Percentiles rank a stretch among this genome's conserved stretches.
These are phyloP conservation scores for Noctua comes DNA, from an alignment of 2,888 invertebrate species.

Conservation along the genomic window DNA sequence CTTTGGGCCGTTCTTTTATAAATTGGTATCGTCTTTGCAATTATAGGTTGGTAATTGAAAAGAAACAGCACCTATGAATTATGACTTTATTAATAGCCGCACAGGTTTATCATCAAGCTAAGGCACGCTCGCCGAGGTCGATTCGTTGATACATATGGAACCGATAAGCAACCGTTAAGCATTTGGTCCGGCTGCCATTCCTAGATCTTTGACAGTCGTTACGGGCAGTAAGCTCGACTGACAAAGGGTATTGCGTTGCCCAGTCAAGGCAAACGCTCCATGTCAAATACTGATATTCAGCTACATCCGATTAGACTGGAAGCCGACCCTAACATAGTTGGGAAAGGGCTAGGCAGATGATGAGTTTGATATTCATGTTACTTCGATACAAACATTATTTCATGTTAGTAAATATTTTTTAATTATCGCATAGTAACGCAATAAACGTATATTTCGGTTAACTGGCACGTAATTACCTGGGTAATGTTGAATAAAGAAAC, in stretches of 20 bases:
- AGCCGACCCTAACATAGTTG: background rate
- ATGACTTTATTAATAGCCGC: background rate
- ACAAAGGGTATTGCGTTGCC: no score
- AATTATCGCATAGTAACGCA: background rate
- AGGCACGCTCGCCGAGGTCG: background rate
- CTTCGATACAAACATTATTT: background rate
- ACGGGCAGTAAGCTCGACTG: no score
- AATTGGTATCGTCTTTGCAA: slow-evolving; percentile 18
- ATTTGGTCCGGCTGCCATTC: no score
- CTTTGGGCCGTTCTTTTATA: slow-evolving; percentile 17
- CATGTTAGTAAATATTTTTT: background rate
- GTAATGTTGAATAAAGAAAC: slow-evolving; percentile 1
- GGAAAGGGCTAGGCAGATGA: background rate
- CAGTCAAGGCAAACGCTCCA: no score
- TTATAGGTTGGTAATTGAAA: slow-evolving; percentile 22
- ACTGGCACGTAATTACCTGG: background rate
- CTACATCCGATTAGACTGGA: background rate
- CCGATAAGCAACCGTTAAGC: no score
- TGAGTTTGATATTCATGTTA: background rate
- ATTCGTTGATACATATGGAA: background rate
- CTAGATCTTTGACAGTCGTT: no score
- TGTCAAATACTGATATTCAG: no score
- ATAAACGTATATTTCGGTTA: background rate
- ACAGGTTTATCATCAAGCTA: background rate
- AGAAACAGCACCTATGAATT: background rate